Evolutionary conservation across 1,140 invertebrate species (phyloP), one percentile per base, ranked within the genome.

Genomic region (Linepithema humile): DNA sequence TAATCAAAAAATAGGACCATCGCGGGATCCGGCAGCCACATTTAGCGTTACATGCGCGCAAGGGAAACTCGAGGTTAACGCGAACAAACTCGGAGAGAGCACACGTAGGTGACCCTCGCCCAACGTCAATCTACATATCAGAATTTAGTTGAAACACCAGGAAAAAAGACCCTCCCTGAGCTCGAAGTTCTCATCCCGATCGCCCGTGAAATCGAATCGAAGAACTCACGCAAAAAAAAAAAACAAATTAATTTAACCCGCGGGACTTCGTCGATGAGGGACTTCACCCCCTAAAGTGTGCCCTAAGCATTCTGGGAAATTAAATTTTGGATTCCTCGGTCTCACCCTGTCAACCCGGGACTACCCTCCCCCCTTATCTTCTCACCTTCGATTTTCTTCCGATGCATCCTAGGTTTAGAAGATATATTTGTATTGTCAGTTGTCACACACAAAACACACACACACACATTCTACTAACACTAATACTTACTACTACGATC

Each of bases 51-150:
- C 59, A 26, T 32, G 73, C 40, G 57, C 26, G 20, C 20, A 72
- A 15, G 6, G 38, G 48, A 72, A 70, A 57, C 7, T 80, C 20
- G 64, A 55, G 64, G 64, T 29, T 62, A 32, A 75, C 67, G 70
- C 72, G 55, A 86, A 86, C 75, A 87, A 60, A 77, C 59, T 59
- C 64, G 67, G 78, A 57, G 75, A 65, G 50, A 82, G 62, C 57
- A 83, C 75, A 74, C 77, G 74, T 77, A 88, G 77, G 70, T 72
- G 60, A 85, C 12, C 84, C 72, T 60, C 50, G 53, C 55, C 84
- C 85, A 86, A 89, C 90, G 85, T 89, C 85, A 84, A 90, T 90
- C 90, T 90, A 93, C 92, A 93, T 93, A 93, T 93, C 92, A 92
- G 85, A 91, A 74, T 89, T 82, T 83, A 88, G 65, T 85, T 91